Evolutionary conservation across 2,113 vertebrate species (phyloP), one percentile per base, ranked within the genome.

Genomic region (Hippolais icterina): DNA sequence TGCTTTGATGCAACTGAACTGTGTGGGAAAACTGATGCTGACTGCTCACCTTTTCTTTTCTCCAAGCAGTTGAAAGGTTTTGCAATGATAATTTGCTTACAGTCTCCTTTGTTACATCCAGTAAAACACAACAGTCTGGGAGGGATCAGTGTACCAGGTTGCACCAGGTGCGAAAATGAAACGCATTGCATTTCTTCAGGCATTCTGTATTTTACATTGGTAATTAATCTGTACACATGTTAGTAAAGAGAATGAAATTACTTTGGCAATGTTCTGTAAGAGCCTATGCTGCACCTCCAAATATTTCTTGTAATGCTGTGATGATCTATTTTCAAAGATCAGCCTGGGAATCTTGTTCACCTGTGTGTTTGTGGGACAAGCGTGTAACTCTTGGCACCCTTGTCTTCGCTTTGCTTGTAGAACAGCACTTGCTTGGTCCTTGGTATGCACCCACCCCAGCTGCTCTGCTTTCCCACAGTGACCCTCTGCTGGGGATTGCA

Each of bases 201-300:
- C 85, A 12, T 49, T 89, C 68, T 60, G 54, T 54, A 59, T 88
- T 97, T 96, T 78, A 83, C 94, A 63, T 90, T 70, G 91, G 60
- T 80, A 86, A 94, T 95, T 87, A 97, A 93, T 96, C 93, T 83
- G 64, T 83, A 83, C 68, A 44, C 49, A 12, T 53, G 71, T 94
- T 90, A 70, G 61, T 68, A 57, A 89, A 94, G 72, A 96, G 87
- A 75, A 61, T 61, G 57, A 85, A 87, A 89, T 60, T 56, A 29
- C 37, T 79, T 87, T 69, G 84, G 70, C 84, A 68, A 14, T 22
- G 31, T 69, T 93, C 37, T 19, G 60, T 22, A 27, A 16, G 41
- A 85, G 66, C 46, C 70, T 72, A 42, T 71, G 25, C 57, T 79
- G 56, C 61, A 28, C 53, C 53, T 79, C 46, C 77, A 68, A 82